Percentiles rank a stretch among this genome's conserved stretches.
phyloP scores from a whole-genome alignment of 2,888 invertebrate genomes.

The Elysia crispata region DNA sequence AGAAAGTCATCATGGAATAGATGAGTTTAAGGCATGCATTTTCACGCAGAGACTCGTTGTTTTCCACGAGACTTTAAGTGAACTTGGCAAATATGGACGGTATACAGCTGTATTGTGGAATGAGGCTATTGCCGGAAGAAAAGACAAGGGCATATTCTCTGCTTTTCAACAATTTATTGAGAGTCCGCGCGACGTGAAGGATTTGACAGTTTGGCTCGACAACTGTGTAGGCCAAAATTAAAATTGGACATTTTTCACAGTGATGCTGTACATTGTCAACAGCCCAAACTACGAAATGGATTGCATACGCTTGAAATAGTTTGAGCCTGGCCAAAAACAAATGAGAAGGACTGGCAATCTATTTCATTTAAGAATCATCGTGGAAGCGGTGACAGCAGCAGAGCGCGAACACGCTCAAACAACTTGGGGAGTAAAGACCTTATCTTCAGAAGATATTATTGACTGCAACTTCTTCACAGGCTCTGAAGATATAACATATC shows the following conservation, averaged over 20 bases:
- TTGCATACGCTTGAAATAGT: neutral
- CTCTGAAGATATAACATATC: neutral
- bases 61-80: conserved; percentile 15
- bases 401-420: neutral
- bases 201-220: neutral
- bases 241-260: conserved; percentile 26
- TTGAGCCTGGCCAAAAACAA: conserved; percentile 30
- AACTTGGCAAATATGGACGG: conserved; percentile 1
- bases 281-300: neutral
- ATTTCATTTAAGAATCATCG: neutral
- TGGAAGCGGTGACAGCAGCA: neutral
- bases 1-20: conserved; percentile 15
- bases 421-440: neutral
- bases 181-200: neutral
- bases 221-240: conserved; percentile 26
- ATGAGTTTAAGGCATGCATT: conserved; percentile 1
- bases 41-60: conserved; percentile 1
- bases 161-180: conserved; percentile 12
- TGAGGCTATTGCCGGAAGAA: conserved; percentile 18
- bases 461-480: neutral
- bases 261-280: conserved; percentile 1
- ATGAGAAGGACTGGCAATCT: conserved; percentile 9
- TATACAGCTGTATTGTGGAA: conserved; percentile 12
- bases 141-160: conserved; percentile 10
- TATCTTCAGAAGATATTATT: neutral